phyloP scores from a whole-genome alignment of 2,888 invertebrate genomes.

The Sialis lutaria region DNA sequence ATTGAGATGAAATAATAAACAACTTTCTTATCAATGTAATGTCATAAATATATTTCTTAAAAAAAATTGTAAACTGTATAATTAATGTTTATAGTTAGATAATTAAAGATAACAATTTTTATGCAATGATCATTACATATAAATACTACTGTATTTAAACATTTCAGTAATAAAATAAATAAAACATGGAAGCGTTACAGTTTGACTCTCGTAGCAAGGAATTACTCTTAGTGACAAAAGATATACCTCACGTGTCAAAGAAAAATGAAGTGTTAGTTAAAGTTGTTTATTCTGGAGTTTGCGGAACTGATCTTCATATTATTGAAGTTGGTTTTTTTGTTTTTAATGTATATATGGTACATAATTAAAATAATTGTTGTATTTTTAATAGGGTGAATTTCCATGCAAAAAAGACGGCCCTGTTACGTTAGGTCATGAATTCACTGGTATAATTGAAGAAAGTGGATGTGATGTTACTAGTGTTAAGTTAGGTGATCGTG shows the following conservation, averaged over 20 bases:
- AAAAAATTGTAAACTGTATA: too few species aligned
- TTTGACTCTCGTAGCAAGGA: background rate
- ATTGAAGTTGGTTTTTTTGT: background rate
- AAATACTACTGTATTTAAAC: too few species aligned
- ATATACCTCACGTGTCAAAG: background rate
- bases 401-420: background rate
- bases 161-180: background rate
- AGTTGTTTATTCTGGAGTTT: conserved; percentile 25
- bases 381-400: conserved; percentile 1
- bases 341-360: background rate
- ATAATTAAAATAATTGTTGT: background rate
- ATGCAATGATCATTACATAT: too few species aligned
- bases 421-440: conserved; percentile 9
- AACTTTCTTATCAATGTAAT: too few species aligned
- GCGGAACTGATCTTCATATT: conserved; percentile 27
- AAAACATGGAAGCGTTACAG: background rate
- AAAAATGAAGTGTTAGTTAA: conserved; percentile 22
- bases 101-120: too few species aligned
- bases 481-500: conserved; percentile 37
- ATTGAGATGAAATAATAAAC: too few species aligned
- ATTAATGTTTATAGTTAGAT: too few species aligned
- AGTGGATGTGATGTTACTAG: conserved; percentile 13
- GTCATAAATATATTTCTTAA: too few species aligned
- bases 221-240: background rate
- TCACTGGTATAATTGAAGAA: conserved; percentile 13